phyloP scores from a whole-genome alignment of 2,797 vertebrate genomes.

The Mico argentatus region DNA sequence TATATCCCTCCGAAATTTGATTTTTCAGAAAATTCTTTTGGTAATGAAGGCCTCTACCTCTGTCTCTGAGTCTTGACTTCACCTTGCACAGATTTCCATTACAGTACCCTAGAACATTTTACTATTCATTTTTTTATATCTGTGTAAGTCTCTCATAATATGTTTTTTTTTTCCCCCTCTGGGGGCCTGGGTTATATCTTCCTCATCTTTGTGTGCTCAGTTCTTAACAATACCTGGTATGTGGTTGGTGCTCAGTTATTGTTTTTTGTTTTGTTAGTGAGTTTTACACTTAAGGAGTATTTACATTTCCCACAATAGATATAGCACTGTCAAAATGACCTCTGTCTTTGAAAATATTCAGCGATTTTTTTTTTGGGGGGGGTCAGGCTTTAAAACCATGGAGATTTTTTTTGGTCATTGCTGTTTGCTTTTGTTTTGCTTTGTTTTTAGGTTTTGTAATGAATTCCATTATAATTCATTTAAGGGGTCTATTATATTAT shows the following conservation, averaged over 20 bases:
- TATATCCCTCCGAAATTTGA: neutral
- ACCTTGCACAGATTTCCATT: neutral
- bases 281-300: neutral
- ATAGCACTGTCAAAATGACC: neutral
- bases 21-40: neutral
- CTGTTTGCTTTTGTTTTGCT: neutral
- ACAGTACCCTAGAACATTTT: neutral
- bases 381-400: neutral
- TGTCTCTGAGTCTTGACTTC: too few relatives aligned
- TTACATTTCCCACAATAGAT: neutral
- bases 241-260: neutral
- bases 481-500: neutral
- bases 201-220: neutral
- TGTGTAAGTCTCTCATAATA: neutral
- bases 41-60: neutral
- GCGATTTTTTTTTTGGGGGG: too few relatives aligned
- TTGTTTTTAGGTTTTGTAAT: neutral
- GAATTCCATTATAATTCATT: neutral
- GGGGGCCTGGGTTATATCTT: neutral
- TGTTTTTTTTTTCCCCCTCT: neutral
- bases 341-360: neutral
- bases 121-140: neutral
- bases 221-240: too few relatives aligned
- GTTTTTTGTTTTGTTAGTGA: too few relatives aligned
- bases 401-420: neutral